These are phyloP conservation scores for Scartelaos histophorus DNA, from an alignment of 2,113 vertebrate genomes.

Conservation along the genomic window DNA sequence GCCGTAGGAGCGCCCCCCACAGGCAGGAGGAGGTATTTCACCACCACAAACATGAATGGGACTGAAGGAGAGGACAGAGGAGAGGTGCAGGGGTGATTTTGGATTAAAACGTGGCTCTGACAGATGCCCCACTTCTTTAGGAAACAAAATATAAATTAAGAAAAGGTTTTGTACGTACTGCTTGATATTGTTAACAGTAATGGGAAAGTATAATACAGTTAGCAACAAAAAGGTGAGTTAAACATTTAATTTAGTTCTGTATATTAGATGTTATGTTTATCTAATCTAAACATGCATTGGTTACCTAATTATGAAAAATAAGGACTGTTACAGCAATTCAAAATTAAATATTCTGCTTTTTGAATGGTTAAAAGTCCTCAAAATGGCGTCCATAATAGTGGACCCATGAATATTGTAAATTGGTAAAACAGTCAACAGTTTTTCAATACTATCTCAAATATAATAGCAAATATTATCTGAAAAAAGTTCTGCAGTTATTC, in stretches of 20 bases:
- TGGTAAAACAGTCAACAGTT: too few relatives aligned
- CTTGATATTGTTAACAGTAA: not conserved
- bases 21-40: slow-evolving; percentile 46
- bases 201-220: not conserved
- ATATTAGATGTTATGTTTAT: not conserved
- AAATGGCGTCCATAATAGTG: too few relatives aligned
- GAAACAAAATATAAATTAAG: not conserved
- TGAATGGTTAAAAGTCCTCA: too few relatives aligned
- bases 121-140: slow-evolving; percentile 14
- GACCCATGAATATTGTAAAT: too few relatives aligned
- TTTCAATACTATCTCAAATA: too few relatives aligned
- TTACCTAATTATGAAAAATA: not conserved
- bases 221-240: not conserved
- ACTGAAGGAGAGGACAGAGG: slow-evolving; percentile 1
- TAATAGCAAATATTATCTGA: too few relatives aligned
- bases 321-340: too few relatives aligned
- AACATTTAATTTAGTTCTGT: not conserved
- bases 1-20: slow-evolving; percentile 54
- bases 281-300: not conserved
- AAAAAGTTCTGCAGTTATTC: not conserved
- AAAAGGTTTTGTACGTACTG: not conserved
- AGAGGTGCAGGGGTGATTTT: slow-evolving; percentile 23
- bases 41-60: slow-evolving; percentile 22
- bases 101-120: slow-evolving; percentile 9
- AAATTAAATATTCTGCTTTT: too few relatives aligned